These are phyloP conservation scores for Pteronotus mesoamericanus DNA, from an alignment of 2,797 vertebrate species.

Conservation along the genomic window DNA sequence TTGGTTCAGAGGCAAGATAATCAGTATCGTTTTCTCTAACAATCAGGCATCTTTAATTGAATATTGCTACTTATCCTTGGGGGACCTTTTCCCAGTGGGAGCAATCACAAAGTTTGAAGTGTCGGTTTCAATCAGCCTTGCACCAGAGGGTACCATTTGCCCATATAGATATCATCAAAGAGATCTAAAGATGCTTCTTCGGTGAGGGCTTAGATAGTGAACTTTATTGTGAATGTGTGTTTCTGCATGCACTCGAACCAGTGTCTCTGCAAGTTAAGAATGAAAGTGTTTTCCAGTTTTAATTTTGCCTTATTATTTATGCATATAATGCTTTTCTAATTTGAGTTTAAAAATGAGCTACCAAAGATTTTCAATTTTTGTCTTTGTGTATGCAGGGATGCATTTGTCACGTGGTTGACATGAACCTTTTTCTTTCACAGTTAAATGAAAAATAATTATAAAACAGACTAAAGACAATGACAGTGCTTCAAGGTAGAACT, in stretches of 20 bases:
- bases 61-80: background rate
- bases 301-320: background rate
- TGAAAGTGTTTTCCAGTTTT: background rate
- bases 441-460: conserved; percentile 33
- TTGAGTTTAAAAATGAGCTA: background rate
- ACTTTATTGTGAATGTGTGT: background rate
- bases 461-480: background rate
- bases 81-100: background rate
- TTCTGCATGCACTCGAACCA: background rate
- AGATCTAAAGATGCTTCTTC: background rate
- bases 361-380: background rate
- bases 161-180: background rate
- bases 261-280: background rate
- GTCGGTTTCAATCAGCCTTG: conserved; percentile 7
- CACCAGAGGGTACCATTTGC: background rate
- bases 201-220: background rate
- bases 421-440: background rate
- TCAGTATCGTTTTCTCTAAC: conserved; percentile 53
- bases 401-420: conserved; percentile 25
- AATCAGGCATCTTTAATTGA: conserved; percentile 13
- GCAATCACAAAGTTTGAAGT: background rate
- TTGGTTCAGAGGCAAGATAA: conserved; percentile 39
- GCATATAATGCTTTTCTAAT: background rate
- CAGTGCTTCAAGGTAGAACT: background rate
- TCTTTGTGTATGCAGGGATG: background rate